phyloP scores from a whole-genome alignment of 2,888 invertebrate genomes.

The Hemithea aestivaria region DNA sequence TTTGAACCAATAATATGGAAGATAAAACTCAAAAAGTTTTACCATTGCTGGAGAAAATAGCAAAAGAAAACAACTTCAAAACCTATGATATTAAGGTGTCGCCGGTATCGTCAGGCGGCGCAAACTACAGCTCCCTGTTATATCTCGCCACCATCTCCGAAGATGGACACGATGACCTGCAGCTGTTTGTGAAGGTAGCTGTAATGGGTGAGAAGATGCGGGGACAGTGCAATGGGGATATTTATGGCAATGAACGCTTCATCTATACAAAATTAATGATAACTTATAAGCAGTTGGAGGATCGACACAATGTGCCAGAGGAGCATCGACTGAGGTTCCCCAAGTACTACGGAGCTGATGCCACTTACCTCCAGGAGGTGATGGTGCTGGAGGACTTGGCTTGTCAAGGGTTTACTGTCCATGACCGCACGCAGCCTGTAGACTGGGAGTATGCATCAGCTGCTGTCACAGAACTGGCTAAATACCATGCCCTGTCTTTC shows the following conservation, averaged over 20 bases:
- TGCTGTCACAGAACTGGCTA: too few relatives aligned
- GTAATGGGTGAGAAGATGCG: not conserved
- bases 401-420: constrained; percentile 36
- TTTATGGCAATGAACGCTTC: not conserved
- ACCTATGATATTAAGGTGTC: not conserved
- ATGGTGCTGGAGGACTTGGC: constrained; percentile 46
- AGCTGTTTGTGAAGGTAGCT: constrained; percentile 3
- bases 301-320: constrained; percentile 30
- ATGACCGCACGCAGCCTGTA: too few relatives aligned
- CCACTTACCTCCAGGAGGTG: constrained; percentile 41
- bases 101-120: not conserved
- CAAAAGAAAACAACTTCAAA: not conserved
- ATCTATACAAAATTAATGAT: constrained; percentile 6
- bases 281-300: constrained; percentile 31
- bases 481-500: too few relatives aligned
- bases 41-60: not conserved
- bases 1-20: not conserved
- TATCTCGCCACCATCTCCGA: not conserved
- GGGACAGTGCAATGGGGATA: not conserved
- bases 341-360: constrained; percentile 39
- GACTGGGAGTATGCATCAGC: too few relatives aligned
- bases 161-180: too few relatives aligned
- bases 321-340: constrained; percentile 34
- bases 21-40: not conserved
- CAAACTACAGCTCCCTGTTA: constrained; percentile 1